Percentiles rank a stretch among this genome's conserved stretches.
Evolutionary conservation across 2,888 invertebrate genomes (phyloP).

Genomic region (Vandiemenella viatica): DNA sequence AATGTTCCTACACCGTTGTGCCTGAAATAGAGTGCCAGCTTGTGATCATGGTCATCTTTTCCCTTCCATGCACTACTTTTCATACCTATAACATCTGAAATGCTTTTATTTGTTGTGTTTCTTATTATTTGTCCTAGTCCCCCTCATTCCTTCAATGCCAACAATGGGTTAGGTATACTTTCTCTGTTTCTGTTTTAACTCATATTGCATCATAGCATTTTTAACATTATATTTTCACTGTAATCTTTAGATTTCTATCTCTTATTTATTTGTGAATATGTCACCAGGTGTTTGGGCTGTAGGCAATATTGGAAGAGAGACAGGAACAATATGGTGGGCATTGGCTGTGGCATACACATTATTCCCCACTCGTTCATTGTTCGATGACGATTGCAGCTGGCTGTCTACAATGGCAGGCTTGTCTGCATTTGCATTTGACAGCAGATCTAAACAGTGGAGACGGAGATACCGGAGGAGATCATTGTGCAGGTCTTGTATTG

Average conservation of each 20-base stretch:
- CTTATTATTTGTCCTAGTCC: no score
- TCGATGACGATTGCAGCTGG: slow-evolving; percentile 59
- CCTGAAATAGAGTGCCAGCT: no score
- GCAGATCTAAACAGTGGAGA: slow-evolving; percentile 64
- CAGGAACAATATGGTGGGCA: slow-evolving; percentile 54
- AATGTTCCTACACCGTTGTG: no score
- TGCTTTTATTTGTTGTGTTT: no score
- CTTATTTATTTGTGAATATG: slow-evolving; percentile 1
- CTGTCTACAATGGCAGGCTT: slow-evolving; percentile 48
- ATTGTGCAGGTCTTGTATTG: slow-evolving; percentile 25
- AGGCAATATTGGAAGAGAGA: slow-evolving; percentile 77
- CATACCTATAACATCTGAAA: no score
- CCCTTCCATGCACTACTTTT: no score
- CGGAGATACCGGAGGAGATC: slow-evolving; percentile 35
- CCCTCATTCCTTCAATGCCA: no score
- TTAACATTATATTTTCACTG: no score
- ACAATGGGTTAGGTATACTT: no score
- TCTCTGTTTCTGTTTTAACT: no score
- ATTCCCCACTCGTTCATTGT: slow-evolving; percentile 53
- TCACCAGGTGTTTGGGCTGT: slow-evolving; percentile 72
- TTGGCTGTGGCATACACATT: slow-evolving; percentile 48
- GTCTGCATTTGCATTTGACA: slow-evolving; percentile 55
- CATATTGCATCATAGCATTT: no score
- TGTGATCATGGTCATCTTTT: no score
- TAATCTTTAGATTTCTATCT: background rate